Percentiles rank a stretch among this genome's conserved stretches.
phyloP scores from a whole-genome alignment of 2,797 vertebrate genomes.

The Harpagifer antarcticus region DNA sequence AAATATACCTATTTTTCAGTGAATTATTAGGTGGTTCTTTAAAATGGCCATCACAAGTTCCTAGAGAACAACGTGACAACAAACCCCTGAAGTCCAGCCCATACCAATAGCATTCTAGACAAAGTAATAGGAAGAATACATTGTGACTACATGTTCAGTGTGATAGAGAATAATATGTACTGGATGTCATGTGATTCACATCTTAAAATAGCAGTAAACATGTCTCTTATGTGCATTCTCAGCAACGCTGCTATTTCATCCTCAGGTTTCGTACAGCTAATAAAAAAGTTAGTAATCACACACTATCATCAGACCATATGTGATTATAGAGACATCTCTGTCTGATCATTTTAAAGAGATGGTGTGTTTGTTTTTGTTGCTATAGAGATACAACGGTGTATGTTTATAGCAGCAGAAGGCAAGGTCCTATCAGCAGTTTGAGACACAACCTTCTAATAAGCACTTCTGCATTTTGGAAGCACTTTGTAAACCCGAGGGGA shows the following conservation, averaged over 20 bases:
- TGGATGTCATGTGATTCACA: neutral
- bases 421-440: slow-evolving; percentile 48
- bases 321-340: slow-evolving; percentile 57
- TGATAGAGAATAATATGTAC: neutral
- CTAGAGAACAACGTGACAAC: neutral
- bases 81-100: neutral
- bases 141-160: neutral
- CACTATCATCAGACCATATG: slow-evolving; percentile 7
- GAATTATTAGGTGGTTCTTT: neutral
- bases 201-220: slow-evolving; percentile 36
- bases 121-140: neutral
- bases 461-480: slow-evolving; percentile 45
- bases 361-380: slow-evolving; percentile 68
- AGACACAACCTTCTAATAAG: slow-evolving; percentile 54
- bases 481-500: slow-evolving; percentile 21
- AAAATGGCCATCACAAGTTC: neutral
- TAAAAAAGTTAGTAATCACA: slow-evolving; percentile 41
- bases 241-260: slow-evolving; percentile 23
- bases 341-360: slow-evolving; percentile 33
- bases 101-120: neutral
- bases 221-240: slow-evolving; percentile 21
- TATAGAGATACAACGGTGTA: slow-evolving; percentile 39
- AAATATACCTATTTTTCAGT: neutral
- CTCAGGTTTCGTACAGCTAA: slow-evolving; percentile 21
- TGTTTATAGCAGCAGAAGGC: slow-evolving; percentile 35